Evolutionary conservation across 1,140 invertebrate species (phyloP).

Genomic region (Drosophila micromelanica): DNA sequence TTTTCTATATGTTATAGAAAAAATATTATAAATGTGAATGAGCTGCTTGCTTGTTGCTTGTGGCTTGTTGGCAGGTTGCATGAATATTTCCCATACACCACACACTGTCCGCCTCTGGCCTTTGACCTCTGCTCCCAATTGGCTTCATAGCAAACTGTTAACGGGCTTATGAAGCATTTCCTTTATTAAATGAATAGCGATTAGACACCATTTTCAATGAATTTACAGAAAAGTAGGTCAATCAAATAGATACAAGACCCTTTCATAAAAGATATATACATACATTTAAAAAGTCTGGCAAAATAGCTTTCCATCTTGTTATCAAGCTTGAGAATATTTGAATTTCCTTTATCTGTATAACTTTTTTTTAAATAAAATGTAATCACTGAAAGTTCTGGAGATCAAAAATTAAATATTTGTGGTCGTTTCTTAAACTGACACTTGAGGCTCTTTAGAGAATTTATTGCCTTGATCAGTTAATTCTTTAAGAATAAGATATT

Average conservation of each 20-base stretch:
- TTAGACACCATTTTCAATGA: neutral
- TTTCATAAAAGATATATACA: neutral
- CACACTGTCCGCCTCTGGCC: slow-evolving; percentile 11
- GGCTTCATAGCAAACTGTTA: slow-evolving; percentile 66
- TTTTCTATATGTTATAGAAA: slow-evolving; percentile 63
- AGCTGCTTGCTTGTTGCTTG: slow-evolving; percentile 55
- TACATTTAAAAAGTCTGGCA: no score
- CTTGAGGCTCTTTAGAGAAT: no score
- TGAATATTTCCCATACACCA: neutral
- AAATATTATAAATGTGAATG: slow-evolving; percentile 72
- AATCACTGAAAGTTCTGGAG: neutral
- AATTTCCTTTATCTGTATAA: no score
- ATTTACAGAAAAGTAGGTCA: neutral
- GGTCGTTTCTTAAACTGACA: no score
- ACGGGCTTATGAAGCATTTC: slow-evolving; percentile 45
- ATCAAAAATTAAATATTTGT: neutral
- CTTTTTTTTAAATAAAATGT: no score
- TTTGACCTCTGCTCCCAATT: slow-evolving; percentile 49
- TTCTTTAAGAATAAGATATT: no score
- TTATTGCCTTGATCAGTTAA: no score
- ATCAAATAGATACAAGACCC: no score
- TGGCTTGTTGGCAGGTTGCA: slow-evolving; percentile 15
- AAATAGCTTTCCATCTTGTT: neutral
- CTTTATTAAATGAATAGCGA: slow-evolving; percentile 61
- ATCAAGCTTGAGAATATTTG: no score